Percentiles rank a stretch among this genome's conserved stretches.
phyloP scores from a whole-genome alignment of 2,888 invertebrate species.

The Melanchra persicariae region DNA sequence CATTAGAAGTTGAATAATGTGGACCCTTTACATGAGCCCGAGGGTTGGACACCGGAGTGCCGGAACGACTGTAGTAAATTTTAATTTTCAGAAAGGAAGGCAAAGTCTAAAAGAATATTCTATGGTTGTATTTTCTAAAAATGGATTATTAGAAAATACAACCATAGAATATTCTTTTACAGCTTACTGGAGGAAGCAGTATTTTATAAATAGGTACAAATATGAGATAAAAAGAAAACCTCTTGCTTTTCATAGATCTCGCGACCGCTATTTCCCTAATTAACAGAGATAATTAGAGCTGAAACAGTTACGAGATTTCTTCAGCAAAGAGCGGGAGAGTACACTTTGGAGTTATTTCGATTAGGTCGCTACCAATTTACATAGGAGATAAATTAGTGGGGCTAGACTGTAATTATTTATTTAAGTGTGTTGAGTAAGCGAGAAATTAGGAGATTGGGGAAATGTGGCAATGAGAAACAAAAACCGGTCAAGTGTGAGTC shows the following conservation, averaged over 20 bases:
- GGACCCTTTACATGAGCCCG: constrained; percentile 44
- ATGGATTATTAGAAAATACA: no score
- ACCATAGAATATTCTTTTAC: no score
- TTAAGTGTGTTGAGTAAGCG: neutral
- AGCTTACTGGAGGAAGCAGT: neutral
- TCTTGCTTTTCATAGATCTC: constrained; percentile 3
- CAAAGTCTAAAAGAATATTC: constrained; percentile 6
- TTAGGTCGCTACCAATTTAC: constrained; percentile 13
- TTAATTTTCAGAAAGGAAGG: constrained; percentile 40
- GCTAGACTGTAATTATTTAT: constrained; percentile 11
- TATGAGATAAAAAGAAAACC: constrained; percentile 4
- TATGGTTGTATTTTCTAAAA: constrained; percentile 15
- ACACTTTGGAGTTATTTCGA: constrained; percentile 12
- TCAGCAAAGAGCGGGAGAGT: constrained; percentile 13
- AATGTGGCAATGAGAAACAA: no score
- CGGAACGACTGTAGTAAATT: constrained; percentile 39
- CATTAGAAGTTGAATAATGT: constrained; percentile 72
- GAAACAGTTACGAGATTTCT: constrained; percentile 34
- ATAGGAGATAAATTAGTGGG: constrained; percentile 8
- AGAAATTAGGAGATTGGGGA: neutral
- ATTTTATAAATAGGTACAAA: neutral
- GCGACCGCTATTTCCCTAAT: constrained; percentile 40
- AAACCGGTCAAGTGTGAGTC: no score
- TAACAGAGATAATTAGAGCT: constrained; percentile 46
- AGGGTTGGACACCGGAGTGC: constrained; percentile 11